Base-by-base conservation (phyloP, 2,113 vertebrate genomes). In the Brachypodius melanocephalos region DNA sequence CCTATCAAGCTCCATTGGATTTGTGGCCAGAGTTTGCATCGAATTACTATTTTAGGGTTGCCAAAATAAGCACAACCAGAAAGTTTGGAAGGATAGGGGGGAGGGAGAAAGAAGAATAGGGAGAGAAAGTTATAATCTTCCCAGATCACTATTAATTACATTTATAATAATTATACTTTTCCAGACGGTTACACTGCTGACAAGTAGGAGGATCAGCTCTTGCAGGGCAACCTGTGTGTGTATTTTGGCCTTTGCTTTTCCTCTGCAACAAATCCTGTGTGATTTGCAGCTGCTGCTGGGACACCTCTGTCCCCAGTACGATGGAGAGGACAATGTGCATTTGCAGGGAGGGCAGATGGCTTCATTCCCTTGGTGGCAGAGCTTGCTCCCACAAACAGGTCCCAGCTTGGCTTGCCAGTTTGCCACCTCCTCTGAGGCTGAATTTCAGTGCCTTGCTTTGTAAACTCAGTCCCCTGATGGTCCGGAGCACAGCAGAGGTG, bases 81-180 rank as follows among this genome's bases (percentile, higher is more conserved):
- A 94, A 96, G 67, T 90, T 69, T 83, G 54, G 49, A 89, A 21
- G 13, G 7, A 13, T 6, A 16, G 38, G 11, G 29, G 28, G 28
- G 22, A 51, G 34, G 32, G 72, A 42, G 77, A 45, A 87, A 79
- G 93, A 93, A 87, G 73, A 93, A 90, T 63, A 88, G 93, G 83
- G 38, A 85, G 76, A 89, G 88, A 95, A 95, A 71, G 85, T 94
- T 97, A 95, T 94, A 90, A 96, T 97, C 95, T 96, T 87, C 73
- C 95, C 96, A 94, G 87, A 96, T 97, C 95, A 90, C 92, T 83
- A 96, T 96, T 95, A 97, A 97, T 96, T 96, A 90, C 72, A 88
- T 93, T 84, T 95, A 81, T 45, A 65, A 96, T 94, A 95, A 96
- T 80, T 95, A 85, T 68, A 74, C 71, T 69, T 85, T 89, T 91